These are phyloP conservation scores for Tiliacea citrago DNA, from an alignment of 2,888 invertebrate species.

Conservation along the genomic window DNA sequence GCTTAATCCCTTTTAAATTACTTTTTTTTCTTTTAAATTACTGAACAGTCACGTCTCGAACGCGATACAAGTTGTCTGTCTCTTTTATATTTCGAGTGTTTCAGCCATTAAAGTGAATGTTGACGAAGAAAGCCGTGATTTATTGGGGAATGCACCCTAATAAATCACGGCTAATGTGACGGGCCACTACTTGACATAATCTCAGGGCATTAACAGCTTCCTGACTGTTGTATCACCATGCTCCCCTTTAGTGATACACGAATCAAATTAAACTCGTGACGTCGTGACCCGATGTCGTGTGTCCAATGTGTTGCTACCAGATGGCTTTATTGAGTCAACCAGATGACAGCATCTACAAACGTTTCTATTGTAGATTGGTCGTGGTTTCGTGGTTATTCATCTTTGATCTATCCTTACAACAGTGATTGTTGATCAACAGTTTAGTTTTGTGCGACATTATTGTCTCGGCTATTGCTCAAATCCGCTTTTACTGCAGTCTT, in stretches of 20 bases:
- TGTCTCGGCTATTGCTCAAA: not conserved
- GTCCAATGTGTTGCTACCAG: conserved; percentile 21
- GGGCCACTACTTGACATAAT: conserved; percentile 36
- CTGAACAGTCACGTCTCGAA: conserved; percentile 3
- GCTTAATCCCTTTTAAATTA: not conserved
- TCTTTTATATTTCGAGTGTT: conserved; percentile 5
- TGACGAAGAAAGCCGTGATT: conserved; percentile 21
- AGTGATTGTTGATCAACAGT: not conserved
- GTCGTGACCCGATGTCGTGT: conserved; percentile 37
- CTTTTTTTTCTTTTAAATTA: too few species aligned
- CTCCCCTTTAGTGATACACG: conserved; percentile 29
- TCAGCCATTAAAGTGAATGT: conserved; percentile 23
- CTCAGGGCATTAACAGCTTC: conserved; percentile 33
- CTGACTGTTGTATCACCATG: conserved; percentile 18
- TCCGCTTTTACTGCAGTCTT: not conserved
- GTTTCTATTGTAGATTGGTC: not conserved
- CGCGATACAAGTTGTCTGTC: not conserved
- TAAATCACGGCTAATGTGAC: conserved; percentile 45
- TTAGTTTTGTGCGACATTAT: not conserved
- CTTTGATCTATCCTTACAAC: conserved; percentile 1
- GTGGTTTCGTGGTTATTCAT: not conserved
- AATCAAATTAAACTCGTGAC: conserved; percentile 30
- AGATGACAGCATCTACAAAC: conserved; percentile 25
- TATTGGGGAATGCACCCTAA: too few species aligned
- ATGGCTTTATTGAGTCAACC: conserved; percentile 25